Conservation (phyloP, 2,797 vertebrate genomes). For the Poliocrania exsul region DNA sequence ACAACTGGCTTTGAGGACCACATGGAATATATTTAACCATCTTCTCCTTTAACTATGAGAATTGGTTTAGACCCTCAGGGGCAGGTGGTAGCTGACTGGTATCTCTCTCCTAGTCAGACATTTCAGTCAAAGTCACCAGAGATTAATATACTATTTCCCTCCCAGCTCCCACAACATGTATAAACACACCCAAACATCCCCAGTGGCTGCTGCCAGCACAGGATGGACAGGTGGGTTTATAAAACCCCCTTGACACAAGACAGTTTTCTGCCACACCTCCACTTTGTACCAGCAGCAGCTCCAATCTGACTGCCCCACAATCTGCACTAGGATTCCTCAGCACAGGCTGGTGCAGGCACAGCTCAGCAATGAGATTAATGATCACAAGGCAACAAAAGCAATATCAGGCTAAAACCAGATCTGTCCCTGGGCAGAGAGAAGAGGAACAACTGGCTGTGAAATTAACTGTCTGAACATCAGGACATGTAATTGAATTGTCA, state of each 20-base stretch:
- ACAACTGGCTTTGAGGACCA: not conserved
- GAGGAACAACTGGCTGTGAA: not conserved
- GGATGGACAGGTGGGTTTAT: not conserved
- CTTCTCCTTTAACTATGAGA: not conserved
- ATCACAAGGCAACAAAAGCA: not conserved
- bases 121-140: not conserved
- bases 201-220: not conserved
- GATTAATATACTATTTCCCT: not conserved
- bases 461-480: not conserved
- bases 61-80: not conserved
- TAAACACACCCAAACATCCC: not conserved
- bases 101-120: not conserved
- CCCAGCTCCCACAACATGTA: not conserved
- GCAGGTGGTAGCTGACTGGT: not conserved
- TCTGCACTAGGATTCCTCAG: not conserved
- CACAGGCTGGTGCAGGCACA: not conserved
- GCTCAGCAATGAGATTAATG: not conserved
- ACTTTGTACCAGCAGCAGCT: not conserved
- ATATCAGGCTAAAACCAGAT: not conserved
- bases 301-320: not conserved
- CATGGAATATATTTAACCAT: not conserved
- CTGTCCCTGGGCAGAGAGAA: not conserved
- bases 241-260: not conserved
- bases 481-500: not conserved
- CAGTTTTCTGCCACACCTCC: not conserved